Evolutionary conservation across 2,113 vertebrate species (phyloP), one percentile per base, ranked within the genome.

Genomic region (Megaleporinus macrocephalus): DNA sequence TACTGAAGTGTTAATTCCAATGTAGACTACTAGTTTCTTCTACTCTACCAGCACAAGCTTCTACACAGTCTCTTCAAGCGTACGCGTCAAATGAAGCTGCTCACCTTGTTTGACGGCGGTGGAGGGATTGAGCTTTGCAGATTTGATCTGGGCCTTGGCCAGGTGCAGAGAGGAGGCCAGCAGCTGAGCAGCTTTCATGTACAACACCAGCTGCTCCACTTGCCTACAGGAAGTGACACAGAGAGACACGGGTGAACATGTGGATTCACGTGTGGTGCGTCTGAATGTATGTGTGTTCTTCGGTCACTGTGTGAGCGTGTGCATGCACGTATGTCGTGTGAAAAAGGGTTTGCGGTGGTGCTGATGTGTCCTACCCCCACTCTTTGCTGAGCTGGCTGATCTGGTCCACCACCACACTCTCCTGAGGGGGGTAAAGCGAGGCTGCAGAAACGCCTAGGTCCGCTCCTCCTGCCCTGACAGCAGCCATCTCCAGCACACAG

Each of bases 321-420:
- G 13, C 53, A 55, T 20, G 22, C 20, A 7, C 47, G 3, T 36
- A 6, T 20, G 66, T 3, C 7, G 36, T 36, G 15, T 55, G 53
- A 11, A 6, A 3, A 6, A 7, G 16, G 16, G 9, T 49, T 15
- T 49, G 36, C 20, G 16, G 9, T 4, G 16, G 18, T 55, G 29
- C 5, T 1, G 18, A 41, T 33, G 13, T 16, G 18, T 78, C 86
- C 73, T 76, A 99, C 98, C 98, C 97, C 98, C 98, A 99, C 44
- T 99, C 98, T 87, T 95, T 99, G 93, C 97, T 98, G 83, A 99
- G 96, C 87, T 96, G 98, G 90, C 97, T 97, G 87, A 99, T 99
- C 93, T 98, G 97, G 93, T 98, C 97, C 53, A 99, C 96, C 0
- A 98, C 95, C 75, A 97, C 95, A 22, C 97, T 99, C 88, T 99